Evolutionary conservation across 53 echinoderm and acorn worm genomes (phyloP).

Genomic region (Mesocentrotus franciscanus): DNA sequence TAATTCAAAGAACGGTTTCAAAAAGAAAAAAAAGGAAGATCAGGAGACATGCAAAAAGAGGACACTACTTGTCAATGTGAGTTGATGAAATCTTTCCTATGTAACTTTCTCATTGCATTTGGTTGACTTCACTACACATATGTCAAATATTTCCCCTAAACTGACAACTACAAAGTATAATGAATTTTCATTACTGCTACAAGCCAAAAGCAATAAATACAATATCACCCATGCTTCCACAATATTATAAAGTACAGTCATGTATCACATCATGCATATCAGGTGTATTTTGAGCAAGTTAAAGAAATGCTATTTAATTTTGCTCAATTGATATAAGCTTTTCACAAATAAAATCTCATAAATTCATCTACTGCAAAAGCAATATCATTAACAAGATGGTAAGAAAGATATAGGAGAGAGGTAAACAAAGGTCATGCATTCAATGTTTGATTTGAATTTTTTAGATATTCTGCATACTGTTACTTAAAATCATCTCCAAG

Average conservation of each 20-base stretch:
- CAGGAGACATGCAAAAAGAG: no score
- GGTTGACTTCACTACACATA: no score
- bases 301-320: neutral
- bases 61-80: no score
- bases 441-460: no score
- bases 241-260: neutral
- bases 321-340: neutral
- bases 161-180: no score
- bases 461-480: neutral
- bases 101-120: no score
- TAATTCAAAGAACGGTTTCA: neutral
- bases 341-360: neutral
- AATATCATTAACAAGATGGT: no score
- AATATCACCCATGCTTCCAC: neutral
- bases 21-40: neutral
- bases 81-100: no score
- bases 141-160: no score
- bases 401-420: no score
- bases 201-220: neutral
- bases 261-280: neutral
- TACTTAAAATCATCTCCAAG: neutral
- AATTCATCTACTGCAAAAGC: no score
- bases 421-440: no score
- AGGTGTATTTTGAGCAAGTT: neutral
- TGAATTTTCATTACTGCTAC: neutral